Base-by-base conservation (phyloP, 1,140 invertebrate genomes). In the Drosophila orena region DNA sequence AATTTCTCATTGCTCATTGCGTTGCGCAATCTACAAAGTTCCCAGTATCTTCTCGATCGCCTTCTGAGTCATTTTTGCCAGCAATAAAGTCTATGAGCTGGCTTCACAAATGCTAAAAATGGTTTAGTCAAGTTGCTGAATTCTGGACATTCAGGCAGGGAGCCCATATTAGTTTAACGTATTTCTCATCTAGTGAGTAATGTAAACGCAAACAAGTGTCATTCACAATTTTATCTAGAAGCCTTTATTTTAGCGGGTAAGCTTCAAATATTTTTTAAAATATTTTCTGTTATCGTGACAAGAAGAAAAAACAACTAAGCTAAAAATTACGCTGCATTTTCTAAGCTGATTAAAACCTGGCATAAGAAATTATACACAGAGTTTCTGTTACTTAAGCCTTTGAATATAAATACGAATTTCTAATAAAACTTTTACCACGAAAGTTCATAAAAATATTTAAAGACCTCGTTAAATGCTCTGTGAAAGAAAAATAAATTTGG, bases 1-100 rank as follows among this genome's bases (percentile, higher is more conserved):
- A 68, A 65, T 53, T 68, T 53, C 46, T 20, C 27, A 65, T 68
- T 68, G 64, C 60, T 65, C 64, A 68, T 68, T 68, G 64, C 46
- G 40, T 68, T 68, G 64, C 64, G 64, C 60, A 65, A 68, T 68
- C 46, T 30, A 27, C 46, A 35, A 65, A 65, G 43, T 68, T 65
- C 64, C 37, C 14, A 44, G 60, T 52, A 35, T 60, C 27, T 34
- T 43, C 38, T 59, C 20, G 54, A 17, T 64, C 12, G 58, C 3
- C 22, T 7, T 37, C 60, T 68, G 59, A 44, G 49, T 64, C 30
- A 68, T 53, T 15, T 68, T 27, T 22, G 56, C 20, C 22, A 22
- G 22, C 24, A 14, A 24, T 40, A 17, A 34, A 47, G 22, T 59
- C 61, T 65, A 60, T 64, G 62, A 66, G 62, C 58, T 66, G 64